Evolutionary conservation across 2,888 invertebrate species (phyloP).

Genomic region (Pseudoips prasinana): DNA sequence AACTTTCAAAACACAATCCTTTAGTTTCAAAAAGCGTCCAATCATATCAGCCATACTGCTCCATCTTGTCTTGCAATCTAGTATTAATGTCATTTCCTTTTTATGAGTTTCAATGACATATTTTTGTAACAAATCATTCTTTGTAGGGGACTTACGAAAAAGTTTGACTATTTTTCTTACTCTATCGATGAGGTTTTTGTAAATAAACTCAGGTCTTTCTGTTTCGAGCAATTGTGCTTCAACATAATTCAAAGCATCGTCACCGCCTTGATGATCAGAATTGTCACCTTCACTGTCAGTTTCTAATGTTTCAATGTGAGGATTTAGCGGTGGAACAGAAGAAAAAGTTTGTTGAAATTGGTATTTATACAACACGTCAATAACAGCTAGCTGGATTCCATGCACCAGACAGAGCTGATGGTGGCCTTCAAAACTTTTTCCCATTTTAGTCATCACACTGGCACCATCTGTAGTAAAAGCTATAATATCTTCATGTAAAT

Average conservation of each 20-base stretch:
- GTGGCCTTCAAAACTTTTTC: constrained; percentile 3
- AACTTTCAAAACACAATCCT: too few relatives aligned
- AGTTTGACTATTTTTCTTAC: constrained; percentile 2
- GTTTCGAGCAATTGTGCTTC: too few relatives aligned
- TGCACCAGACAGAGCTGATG: constrained; percentile 16
- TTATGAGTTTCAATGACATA: background rate
- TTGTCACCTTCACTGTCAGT: constrained; percentile 2
- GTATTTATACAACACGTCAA: constrained; percentile 7
- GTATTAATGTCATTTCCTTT: constrained; percentile 1
- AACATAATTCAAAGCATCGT: constrained; percentile 1
- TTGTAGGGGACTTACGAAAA: constrained; percentile 4
- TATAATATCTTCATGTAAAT: too few relatives aligned
- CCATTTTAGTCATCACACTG: constrained; percentile 12
- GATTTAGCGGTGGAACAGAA: too few relatives aligned
- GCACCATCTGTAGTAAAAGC: constrained; percentile 9
- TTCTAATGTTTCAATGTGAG: too few relatives aligned
- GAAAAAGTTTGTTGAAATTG: too few relatives aligned
- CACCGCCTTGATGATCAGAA: constrained; percentile 1
- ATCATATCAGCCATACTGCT: constrained; percentile 4
- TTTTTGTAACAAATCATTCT: constrained; percentile 4
- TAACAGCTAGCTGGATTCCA: constrained; percentile 10
- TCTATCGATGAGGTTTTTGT: constrained; percentile 5
- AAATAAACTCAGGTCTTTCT: too few relatives aligned
- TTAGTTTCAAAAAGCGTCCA: too few relatives aligned
- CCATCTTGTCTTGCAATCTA: constrained; percentile 5